Evolutionary conservation across 2,888 invertebrate species (phyloP).

Genomic region (Acrobasis repandana): DNA sequence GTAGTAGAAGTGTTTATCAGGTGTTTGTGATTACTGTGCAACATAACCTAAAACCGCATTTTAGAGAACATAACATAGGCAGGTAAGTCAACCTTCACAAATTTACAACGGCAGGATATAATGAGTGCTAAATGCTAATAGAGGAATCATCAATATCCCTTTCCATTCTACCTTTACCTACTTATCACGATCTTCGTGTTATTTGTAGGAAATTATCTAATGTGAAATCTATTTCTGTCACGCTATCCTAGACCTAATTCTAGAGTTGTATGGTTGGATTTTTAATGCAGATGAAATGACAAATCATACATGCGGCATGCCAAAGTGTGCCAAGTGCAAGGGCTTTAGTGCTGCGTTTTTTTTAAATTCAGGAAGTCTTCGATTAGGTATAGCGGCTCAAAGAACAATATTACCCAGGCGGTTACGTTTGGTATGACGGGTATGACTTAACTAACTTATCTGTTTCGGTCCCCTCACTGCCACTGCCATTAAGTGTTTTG

Average conservation of each 20-base stretch:
- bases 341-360: background rate
- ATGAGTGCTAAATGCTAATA: background rate
- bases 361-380: background rate
- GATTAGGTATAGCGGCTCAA: background rate
- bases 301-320: background rate
- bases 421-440: too few species aligned
- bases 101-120: background rate
- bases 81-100: background rate
- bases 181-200: too few species aligned
- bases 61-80: background rate
- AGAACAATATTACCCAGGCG: background rate
- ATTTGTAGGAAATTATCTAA: background rate
- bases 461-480: background rate
- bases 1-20: background rate
- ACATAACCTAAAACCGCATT: constrained; percentile 3
- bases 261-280: background rate
- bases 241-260: background rate
- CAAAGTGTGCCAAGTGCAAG: constrained; percentile 8
- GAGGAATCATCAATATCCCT: background rate
- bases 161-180: background rate
- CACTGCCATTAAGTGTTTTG: constrained; percentile 7
- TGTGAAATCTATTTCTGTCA: background rate
- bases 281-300: background rate
- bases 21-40: background rate
- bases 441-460: background rate